Base-by-base conservation (phyloP, 2,797 vertebrate species). In the Poeciliopsis gracilis region DNA sequence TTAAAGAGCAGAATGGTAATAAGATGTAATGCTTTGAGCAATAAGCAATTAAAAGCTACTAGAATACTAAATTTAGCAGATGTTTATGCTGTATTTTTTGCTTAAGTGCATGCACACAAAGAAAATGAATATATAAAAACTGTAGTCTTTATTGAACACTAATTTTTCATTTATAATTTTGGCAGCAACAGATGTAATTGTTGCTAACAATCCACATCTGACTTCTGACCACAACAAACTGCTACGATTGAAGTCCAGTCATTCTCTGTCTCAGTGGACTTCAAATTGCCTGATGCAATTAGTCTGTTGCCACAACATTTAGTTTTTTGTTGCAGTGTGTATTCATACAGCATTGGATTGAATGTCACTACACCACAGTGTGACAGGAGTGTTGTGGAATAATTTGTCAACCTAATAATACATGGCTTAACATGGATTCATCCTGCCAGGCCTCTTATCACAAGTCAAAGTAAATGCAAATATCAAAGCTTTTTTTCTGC, bases 1-100 rank as follows among this genome's bases (percentile, higher is more conserved):
- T 41, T 41, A 67, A 67, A 67, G 66, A 67, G 66, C 66, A 67
- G 20, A 43, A 41, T 67, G 66, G 38, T 67, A 41, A 43, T 41
- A 67, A 25, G 63, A 15, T 67, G 33, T 67, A 67, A 25, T 25
- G 36, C 36, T 67, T 43, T 67, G 20, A 67, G 23, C 66, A 66
- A 38, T 38, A 38, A 66, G 15, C 61, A 66, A 18, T 38, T 66
- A 66, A 66, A 66, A 66, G 61, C 33, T 66, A 20, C 16, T 38
- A 38, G 30, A 66, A 36, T 38, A 28, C 61, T 38, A 36, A 10
- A 66, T 38, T 38, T 36, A 23, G 33, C 61, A 66, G 61, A 66
- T 36, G 61, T 23, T 23, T 23, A 38, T 66, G 33, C 18, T 38
- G 61, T 38, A 66, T 23, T 38, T 36, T 30, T 53, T 30, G 28